These are phyloP conservation scores for Pemphigus obesinymphae DNA, from an alignment of 1,140 invertebrate genomes.

Conservation along the genomic window DNA sequence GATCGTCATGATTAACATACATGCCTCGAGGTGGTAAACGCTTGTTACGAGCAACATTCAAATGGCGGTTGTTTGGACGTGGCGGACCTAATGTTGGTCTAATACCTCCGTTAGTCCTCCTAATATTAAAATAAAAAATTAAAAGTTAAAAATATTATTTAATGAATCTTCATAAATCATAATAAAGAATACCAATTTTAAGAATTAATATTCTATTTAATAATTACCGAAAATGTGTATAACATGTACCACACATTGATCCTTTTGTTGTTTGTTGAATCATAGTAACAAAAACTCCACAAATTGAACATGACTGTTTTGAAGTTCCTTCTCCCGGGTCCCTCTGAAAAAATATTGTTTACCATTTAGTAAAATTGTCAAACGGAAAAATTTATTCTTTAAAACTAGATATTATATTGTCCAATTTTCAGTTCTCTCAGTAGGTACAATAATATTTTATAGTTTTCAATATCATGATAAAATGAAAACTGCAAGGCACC, in stretches of 20 bases:
- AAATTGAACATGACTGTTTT: conserved; percentile 65
- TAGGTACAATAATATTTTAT: no score
- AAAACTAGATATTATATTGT: no score
- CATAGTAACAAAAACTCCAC: conserved; percentile 67
- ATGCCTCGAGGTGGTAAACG: conserved; percentile 90
- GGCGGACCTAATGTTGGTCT: conserved; percentile 56
- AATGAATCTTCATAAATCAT: not conserved
- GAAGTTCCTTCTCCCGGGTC: conserved; percentile 58
- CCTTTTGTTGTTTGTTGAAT: conserved; percentile 71
- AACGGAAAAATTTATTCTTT: no score
- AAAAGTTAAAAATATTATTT: not conserved
- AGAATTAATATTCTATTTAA: conserved; percentile 43
- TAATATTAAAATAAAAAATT: conserved; percentile 45
- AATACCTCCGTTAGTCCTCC: conserved; percentile 55
- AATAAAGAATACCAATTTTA: not conserved
- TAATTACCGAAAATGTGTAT: conserved; percentile 69
- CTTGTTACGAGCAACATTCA: conserved; percentile 67
- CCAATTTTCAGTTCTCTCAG: no score
- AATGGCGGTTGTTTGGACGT: conserved; percentile 49
- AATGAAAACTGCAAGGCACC: no score
- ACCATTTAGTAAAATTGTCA: no score
- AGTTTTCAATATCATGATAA: no score
- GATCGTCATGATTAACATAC: conserved; percentile 94
- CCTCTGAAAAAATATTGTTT: conserved; percentile 47
- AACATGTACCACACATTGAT: conserved; percentile 70